Evolutionary conservation across 2,113 vertebrate genomes (phyloP), one percentile per base, ranked within the genome.

Genomic region (Panurus biarmicus): DNA sequence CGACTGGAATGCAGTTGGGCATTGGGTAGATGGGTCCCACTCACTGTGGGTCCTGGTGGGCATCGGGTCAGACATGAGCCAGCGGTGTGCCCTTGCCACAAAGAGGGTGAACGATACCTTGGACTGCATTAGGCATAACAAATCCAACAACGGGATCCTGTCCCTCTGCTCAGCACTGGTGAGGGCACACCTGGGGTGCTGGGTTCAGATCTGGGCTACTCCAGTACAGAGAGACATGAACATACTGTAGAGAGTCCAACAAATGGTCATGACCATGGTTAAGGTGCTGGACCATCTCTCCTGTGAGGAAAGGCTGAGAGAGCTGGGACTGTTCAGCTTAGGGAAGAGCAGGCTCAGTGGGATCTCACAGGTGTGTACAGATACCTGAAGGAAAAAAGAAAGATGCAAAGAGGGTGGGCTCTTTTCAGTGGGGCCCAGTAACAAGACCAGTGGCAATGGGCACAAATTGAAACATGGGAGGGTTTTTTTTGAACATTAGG

Each of bases 31-130:
- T 18, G 18, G 26, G 16, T 20, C 20, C 24, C 56, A 83, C 26
- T 25, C 67, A 5, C 23, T 33, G 31, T 11, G 42, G 8, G 18
- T 28, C 23, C 42, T 36, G 48, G 21, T 67, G 72, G 31, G 23
- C 45, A 15, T 26, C 45, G 3, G 11, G 15, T 6, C 13, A 36
- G 24, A 36, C 15, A 2, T 4, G 31, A 58, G 60, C 20, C 28
- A 25, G 25, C 25, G 1, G 3, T 0, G 48, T 61, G 50, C 6
- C 35, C 56, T 50, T 66, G 62, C 10, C 0, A 0, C 15, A 24
- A 10, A 51, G 48, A 56, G 31, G 17, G n/a, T 31, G 61, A 48
- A 26, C 1, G 11, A 6, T 51, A 5, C 11, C 24, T 50, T 42
- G 50, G 35, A 21, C 14, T 42, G 22, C 29, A 2, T 19, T 13